Conservation (phyloP, 2,797 vertebrate species). For the Gila robusta region DNA sequence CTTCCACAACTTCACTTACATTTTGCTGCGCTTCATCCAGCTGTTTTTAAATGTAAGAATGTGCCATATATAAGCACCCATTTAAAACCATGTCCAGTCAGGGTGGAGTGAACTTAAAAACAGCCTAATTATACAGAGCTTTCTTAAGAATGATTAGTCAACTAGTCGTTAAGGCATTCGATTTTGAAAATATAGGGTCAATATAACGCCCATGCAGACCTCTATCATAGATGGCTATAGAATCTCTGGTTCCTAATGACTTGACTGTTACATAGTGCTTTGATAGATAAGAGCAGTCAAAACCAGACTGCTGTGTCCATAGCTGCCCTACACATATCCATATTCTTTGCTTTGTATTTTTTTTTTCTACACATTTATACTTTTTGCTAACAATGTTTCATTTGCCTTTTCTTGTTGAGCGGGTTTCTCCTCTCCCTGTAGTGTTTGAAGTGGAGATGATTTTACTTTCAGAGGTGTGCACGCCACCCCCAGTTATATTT, state of each 20-base stretch:
- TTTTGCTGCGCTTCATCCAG: not conserved
- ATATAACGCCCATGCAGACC: not conserved
- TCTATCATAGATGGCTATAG: not conserved
- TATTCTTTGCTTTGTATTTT: conserved; percentile 2
- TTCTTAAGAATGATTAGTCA: not conserved
- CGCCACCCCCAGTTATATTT: conserved; percentile 70
- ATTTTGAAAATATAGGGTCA: conserved; percentile 2
- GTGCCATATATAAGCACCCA: not conserved
- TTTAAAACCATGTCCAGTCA: not conserved
- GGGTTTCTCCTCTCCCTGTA: conserved; percentile 17
- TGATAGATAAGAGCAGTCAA: not conserved
- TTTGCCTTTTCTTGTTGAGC: conserved; percentile 39
- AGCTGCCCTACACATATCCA: not conserved
- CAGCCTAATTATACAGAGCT: not conserved
- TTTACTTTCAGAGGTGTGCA: conserved; percentile 52
- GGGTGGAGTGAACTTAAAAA: not conserved
- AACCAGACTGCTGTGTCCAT: not conserved
- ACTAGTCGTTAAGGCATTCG: not conserved
- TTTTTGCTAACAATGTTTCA: conserved; percentile 32
- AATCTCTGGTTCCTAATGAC: not conserved
- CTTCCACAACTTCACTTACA: not conserved
- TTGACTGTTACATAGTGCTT: not conserved
- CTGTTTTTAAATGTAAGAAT: not conserved
- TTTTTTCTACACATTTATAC: conserved; percentile 10
- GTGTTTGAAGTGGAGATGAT: conserved; percentile 53